These are phyloP conservation scores for Enteromius fasciolatus DNA, from an alignment of 2,797 vertebrate genomes.

Conservation along the genomic window DNA sequence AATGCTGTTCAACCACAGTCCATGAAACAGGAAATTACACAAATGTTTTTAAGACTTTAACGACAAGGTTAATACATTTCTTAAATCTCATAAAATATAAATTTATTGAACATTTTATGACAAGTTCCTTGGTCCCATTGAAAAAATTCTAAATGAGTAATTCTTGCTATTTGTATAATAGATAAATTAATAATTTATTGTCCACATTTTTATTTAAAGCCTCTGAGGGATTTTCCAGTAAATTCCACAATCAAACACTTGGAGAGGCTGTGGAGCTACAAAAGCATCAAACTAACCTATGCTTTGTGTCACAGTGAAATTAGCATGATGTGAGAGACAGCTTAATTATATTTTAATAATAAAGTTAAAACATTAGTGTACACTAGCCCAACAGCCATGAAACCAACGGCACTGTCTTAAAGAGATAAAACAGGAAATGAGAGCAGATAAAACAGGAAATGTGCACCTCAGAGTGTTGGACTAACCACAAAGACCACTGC, in stretches of 20 bases:
- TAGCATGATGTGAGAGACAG: not conserved
- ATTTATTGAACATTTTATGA: not conserved
- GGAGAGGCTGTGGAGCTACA: slow-evolving; percentile 44
- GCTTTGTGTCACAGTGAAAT: not conserved
- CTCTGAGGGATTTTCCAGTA: not conserved
- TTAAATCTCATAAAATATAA: not conserved
- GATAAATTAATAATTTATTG: not conserved
- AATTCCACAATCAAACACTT: slow-evolving; percentile 21
- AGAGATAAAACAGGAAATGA: not conserved
- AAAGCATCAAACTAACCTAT: not conserved
- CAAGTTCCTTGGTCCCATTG: not conserved
- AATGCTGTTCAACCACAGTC: not conserved
- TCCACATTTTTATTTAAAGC: not conserved
- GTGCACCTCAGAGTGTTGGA: not conserved
- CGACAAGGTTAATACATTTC: not conserved
- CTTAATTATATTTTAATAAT: not conserved
- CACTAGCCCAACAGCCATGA: too few relatives aligned
- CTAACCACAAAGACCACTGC: not conserved
- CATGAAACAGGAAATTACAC: not conserved
- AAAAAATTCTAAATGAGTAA: not conserved
- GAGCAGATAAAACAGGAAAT: not conserved
- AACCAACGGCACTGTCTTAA: not conserved
- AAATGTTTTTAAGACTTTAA: not conserved
- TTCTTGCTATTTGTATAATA: not conserved
- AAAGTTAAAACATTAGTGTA: not conserved